These are phyloP conservation scores for Pachydiplax longipennis DNA, from an alignment of 2,888 invertebrate species.

Conservation along the genomic window DNA sequence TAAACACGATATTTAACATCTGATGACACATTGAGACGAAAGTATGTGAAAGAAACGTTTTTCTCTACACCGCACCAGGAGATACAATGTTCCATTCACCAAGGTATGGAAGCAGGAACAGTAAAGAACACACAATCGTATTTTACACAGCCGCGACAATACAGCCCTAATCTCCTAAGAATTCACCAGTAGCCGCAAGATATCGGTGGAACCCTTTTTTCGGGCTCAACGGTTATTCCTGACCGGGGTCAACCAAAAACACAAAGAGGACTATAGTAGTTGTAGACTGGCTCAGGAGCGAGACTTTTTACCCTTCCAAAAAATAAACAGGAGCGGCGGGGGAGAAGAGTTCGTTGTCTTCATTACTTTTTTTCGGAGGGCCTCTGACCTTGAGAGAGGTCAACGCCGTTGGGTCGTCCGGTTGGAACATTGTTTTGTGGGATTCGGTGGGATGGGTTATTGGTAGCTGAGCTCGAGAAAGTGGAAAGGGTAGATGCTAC, in stretches of 20 bases:
- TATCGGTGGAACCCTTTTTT: not conserved
- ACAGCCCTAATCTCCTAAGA: too few species aligned
- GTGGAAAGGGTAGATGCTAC: not conserved
- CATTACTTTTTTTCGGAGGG: not conserved
- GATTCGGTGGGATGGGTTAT: not conserved
- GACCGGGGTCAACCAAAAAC: conserved; percentile 41
- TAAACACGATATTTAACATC: too few species aligned
- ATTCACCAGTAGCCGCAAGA: too few species aligned
- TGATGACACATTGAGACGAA: too few species aligned
- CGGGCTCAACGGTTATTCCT: conserved; percentile 23
- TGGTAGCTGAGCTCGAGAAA: not conserved
- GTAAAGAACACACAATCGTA: too few species aligned
- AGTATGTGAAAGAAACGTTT: too few species aligned
- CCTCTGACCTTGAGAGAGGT: conserved; percentile 29
- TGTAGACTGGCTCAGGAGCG: not conserved
- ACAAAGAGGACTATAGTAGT: conserved; percentile 23
- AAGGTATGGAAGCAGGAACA: too few species aligned
- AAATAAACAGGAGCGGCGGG: not conserved
- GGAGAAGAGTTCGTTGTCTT: not conserved
- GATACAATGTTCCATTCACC: too few species aligned
- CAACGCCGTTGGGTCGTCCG: conserved; percentile 1
- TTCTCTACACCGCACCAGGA: not conserved
- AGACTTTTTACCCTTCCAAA: not conserved
- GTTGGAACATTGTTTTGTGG: conserved; percentile 3
- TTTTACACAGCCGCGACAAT: too few species aligned